Evolutionary conservation across 35 echinoderm and acorn worm genomes (phyloP), one percentile per base, ranked within the genome.

Genomic region (Hemicentrotus pulcherrimus): DNA sequence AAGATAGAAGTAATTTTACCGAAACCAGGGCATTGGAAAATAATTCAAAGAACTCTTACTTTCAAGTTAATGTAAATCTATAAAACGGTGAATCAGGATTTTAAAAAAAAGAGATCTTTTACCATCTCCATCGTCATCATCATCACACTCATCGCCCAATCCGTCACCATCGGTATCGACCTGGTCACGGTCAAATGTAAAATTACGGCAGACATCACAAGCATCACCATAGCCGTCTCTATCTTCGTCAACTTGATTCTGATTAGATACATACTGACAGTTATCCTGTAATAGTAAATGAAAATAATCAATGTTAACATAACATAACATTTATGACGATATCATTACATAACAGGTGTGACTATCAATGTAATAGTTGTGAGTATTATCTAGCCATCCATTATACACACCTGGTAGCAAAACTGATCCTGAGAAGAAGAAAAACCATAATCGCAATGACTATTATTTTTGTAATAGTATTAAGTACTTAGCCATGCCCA

Each of bases 51-150:
- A 19, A 22, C 90, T 41, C 0, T 19, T 4, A 46, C 35, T 31
- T 31, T n/a, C 18, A n/a, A 2, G 19, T 45, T n/a, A 31, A 92
- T 22, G 2, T 28, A 92, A 31, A 46, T 31, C 90, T 31, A 22
- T 2, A 92, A 92, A 46, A 19, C 19, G 19, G 90, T 86, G 19
- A 86, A 4, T 31, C 22, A 31, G 22, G 22, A 86, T 86, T n/a
- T n/a, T n/a, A 31, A 28, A 31, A 31, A 31, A 46, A 46, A 31
- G 7, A 28, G 5, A 31, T 35, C 7, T 86, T 96, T 61, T 95
- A 97, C 98, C 98, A 97, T 99, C 98, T 47, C 96, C 94, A 95
- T 99, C 98, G 90, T 97, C 97, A 95, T 99, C 98, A 31, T 46
- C n/a, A 86, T 97, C 98, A 96, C 98, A 99, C 32, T 87, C 98